Base-by-base conservation (phyloP, 2,888 invertebrate genomes). In the Antitype chi region DNA sequence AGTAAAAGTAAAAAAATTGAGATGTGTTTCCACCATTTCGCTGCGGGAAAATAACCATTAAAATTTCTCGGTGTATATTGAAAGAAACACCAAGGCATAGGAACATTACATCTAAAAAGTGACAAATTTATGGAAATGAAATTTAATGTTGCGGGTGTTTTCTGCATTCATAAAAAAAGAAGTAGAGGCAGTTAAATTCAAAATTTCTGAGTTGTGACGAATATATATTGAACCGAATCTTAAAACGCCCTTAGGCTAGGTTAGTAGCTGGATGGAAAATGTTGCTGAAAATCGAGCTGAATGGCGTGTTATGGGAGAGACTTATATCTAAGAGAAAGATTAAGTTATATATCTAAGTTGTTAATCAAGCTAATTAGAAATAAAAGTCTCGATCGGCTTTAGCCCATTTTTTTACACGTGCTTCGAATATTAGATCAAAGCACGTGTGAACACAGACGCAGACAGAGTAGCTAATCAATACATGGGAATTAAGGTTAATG, bases 401-500 rank as follows among this genome's bases (percentile, higher is more conserved):
- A 32, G 1, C 17, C 53, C 32, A 47, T 20, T 15, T 59, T 55
- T 57, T 11, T 17, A 72, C 63, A 74, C 63, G 43, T 47, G 25
- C 0, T 5, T 15, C 43, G 1, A 32, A 13, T 32, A 23, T 15
- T 38, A 62, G 11, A 17, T 23, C 5, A 15, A 64, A 20, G 3
- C 25, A 53, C 25, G n/a, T 73, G 57, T 53, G 25, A 47, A 47
- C 23, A 64, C n/a, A 49, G 20, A 23, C 9, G 17, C 0, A 62
- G 23, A 53, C 17, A 53, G 11, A 55, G 17, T 52, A 32, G 11
- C 1, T n/a, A n/a, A 78, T 81, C 67, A 32, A 84, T 28, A 38
- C 8, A 23, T 23, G 53, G 55, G 60, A 57, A 76, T 70, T 13
- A 38, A 82, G 85, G 80, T 71, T 74, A 84, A 80, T 74, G 70